These are phyloP conservation scores for Andinoacara biseriatus DNA, from an alignment of 2,113 vertebrate species.

Conservation along the genomic window DNA sequence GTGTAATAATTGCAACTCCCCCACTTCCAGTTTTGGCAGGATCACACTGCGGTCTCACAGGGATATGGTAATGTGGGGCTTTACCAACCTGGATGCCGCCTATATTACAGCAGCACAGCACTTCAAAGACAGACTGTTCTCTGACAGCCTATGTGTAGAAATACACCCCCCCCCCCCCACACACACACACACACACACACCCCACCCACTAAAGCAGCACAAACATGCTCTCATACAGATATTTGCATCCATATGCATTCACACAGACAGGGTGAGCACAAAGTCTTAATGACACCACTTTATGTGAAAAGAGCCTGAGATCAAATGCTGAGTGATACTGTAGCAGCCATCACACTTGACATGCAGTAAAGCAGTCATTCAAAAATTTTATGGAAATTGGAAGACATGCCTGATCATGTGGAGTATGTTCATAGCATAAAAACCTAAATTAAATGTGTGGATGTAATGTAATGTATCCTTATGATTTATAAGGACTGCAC, in stretches of 20 bases:
- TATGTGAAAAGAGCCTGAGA: conserved; percentile 8
- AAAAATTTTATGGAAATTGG: neutral
- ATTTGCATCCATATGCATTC: conserved; percentile 7
- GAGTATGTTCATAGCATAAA: neutral
- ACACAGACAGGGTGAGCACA: neutral
- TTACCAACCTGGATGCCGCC: conserved; percentile 64
- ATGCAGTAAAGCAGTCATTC: conserved; percentile 9
- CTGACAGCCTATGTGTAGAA: conserved; percentile 61
- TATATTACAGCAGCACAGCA: conserved; percentile 65
- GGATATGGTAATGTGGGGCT: conserved; percentile 70
- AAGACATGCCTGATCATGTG: neutral
- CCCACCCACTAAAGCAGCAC: conserved; percentile 23
- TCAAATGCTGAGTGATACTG: conserved; percentile 2
- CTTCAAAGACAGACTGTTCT: conserved; percentile 72
- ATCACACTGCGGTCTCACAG: conserved; percentile 70
- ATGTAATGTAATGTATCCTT: neutral
- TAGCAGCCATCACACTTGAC: conserved; percentile 3
- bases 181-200: neutral
- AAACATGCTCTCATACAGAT: conserved; percentile 17
- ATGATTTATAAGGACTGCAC: neutral
- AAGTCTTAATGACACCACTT: conserved; percentile 22
- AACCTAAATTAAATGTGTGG: neutral
- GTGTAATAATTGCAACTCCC: conserved; percentile 29
- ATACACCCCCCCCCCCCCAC: conserved; percentile 31
- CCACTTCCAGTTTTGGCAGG: conserved; percentile 47